Evolutionary conservation across 2,888 invertebrate species (phyloP).

Genomic region (Taenaris catops): DNA sequence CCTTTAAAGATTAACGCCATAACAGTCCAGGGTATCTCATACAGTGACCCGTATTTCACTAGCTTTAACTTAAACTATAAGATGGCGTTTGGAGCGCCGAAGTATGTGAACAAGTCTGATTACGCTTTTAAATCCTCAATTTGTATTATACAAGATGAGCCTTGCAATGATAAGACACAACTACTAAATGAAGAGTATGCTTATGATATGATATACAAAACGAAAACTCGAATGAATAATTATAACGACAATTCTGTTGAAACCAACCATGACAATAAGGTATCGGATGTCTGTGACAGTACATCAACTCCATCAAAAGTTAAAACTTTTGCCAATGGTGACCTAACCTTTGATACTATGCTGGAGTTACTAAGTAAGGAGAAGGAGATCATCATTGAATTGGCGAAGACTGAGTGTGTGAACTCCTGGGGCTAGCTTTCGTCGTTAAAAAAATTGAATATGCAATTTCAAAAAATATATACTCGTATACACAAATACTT

Average conservation of each 20-base stretch:
- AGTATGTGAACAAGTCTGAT: slow-evolving; percentile 81
- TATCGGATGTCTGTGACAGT: slow-evolving; percentile 44
- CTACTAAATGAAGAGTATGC: slow-evolving; percentile 65
- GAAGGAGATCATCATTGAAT: slow-evolving; percentile 42
- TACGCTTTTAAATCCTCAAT: slow-evolving; percentile 81
- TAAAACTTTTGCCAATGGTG: slow-evolving; percentile 66
- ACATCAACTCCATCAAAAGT: slow-evolving; percentile 38
- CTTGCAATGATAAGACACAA: slow-evolving; percentile 62
- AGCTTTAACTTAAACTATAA: slow-evolving; percentile 81
- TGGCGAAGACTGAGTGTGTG: slow-evolving; percentile 36
- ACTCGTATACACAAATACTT: no score
- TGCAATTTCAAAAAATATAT: no score
- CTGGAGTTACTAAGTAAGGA: slow-evolving; percentile 58
- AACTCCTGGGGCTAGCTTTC: slow-evolving; percentile 81
- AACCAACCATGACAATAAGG: slow-evolving; percentile 74
- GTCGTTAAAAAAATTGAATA: no score
- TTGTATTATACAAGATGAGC: slow-evolving; percentile 77
- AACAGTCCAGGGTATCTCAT: slow-evolving; percentile 82
- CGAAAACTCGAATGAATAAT: slow-evolving; percentile 62
- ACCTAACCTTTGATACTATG: slow-evolving; percentile 71
- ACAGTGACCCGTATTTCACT: slow-evolving; percentile 81
- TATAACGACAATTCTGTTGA: slow-evolving; percentile 54
- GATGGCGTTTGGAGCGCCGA: slow-evolving; percentile 76
- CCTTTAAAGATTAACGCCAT: slow-evolving; percentile 81
- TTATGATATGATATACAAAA: slow-evolving; percentile 62